Base-by-base conservation (phyloP, 2,888 invertebrate genomes). In the Orthosia gracilis region DNA sequence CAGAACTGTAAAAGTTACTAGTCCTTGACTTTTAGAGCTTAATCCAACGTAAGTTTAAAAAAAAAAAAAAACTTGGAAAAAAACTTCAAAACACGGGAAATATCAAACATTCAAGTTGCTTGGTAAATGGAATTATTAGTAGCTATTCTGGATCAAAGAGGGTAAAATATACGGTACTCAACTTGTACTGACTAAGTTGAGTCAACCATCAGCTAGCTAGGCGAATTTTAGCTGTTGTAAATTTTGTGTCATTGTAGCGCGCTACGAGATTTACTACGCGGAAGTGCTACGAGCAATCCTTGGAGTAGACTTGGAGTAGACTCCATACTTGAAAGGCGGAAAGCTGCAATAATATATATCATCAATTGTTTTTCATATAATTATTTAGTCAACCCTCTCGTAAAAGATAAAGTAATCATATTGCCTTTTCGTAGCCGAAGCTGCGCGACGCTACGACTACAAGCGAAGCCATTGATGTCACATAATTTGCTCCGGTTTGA, bases 261-360 rank as follows among this genome's bases (percentile, higher is more conserved):
- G 73, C 73, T 73, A 73, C 73, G 64, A 57, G 17, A 49, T 55
- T 73, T 73, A 62, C 64, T 73, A 73, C 64, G 55, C 49, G 11
- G 13, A 49, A 13, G 17, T 57, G 64, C 55, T 73, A 64, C 73
- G 73, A 57, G 17, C 55, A 55, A 57, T 55, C 55, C 64, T 26
- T 7, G 17, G 47, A n/a, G 55, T 49, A 23, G 54, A 23, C 64
- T 26, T 7, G 17, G 47, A n/a, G 55, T 49, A 23, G 54, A 23
- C 17, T 4, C 12, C 11, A 4, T 15, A 26, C 18, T 47, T 40
- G n/a, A 4, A 26, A 23, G 4, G 15, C 26, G 1, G 18, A 23
- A n/a, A 23, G 3, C 11, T 17, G 5, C 0, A 18, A 17, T 50
- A 50, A 5, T 50, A 18, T 18, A 26, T 49, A 23, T 9, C 3